These are phyloP conservation scores for Drosophila neonasuta DNA, from an alignment of 2,888 invertebrate species.

Conservation along the genomic window DNA sequence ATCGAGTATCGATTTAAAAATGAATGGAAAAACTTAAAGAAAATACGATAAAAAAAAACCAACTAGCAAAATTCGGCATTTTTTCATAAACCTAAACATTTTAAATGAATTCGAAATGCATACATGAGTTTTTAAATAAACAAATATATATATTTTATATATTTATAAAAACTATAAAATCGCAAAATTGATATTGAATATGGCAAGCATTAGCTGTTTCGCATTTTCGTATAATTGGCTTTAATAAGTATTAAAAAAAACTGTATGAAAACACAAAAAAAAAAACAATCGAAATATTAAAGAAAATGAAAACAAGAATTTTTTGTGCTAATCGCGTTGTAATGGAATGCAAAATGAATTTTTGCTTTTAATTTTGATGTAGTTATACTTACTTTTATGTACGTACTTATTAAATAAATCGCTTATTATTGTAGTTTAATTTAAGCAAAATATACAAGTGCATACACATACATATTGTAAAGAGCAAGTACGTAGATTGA, in stretches of 20 bases:
- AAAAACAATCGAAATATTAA: constrained; percentile 15
- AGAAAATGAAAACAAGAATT: constrained; percentile 19
- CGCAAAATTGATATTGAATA: constrained; percentile 55
- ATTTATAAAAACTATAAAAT: constrained; percentile 74
- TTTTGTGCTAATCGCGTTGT: constrained; percentile 60
- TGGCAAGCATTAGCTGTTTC: constrained; percentile 61
- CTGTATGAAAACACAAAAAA: constrained; percentile 33
- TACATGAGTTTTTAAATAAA: constrained; percentile 66
- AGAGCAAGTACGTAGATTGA: constrained; percentile 50
- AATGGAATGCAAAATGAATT: constrained; percentile 45
- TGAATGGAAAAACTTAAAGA: constrained; percentile 12
- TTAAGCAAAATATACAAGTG: constrained; percentile 74
- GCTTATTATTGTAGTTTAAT: constrained; percentile 78
- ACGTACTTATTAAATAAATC: constrained; percentile 64
- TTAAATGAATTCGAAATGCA: constrained; percentile 63
- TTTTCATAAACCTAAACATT: constrained; percentile 62
- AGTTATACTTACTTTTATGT: constrained; percentile 66
- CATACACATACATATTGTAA: constrained; percentile 35
- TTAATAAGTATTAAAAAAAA: constrained; percentile 62
- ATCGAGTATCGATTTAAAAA: constrained; percentile 23
- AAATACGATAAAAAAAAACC: constrained; percentile 16
- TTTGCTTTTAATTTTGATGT: constrained; percentile 73
- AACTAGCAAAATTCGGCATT: constrained; percentile 60
- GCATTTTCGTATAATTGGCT: constrained; percentile 74
- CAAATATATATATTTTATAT: constrained; percentile 72